Evolutionary conservation across 2,888 invertebrate species (phyloP).

Genomic region (Drosophila subquinaria): DNA sequence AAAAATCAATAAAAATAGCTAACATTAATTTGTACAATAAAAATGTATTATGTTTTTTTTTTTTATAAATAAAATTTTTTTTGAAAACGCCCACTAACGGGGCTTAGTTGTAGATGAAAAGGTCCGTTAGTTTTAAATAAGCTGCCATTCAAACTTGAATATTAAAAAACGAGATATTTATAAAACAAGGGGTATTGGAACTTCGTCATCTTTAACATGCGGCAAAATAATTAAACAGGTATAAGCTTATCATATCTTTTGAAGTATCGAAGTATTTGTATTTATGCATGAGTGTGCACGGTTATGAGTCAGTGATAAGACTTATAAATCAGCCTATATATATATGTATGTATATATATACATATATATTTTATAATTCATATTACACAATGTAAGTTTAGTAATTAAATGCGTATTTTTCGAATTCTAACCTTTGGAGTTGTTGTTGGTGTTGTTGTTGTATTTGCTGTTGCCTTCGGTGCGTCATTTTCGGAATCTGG

Average conservation of each 20-base stretch:
- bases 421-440: constrained; percentile 24
- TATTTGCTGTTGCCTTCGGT: constrained; percentile 2
- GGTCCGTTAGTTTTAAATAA: neutral
- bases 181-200: constrained; percentile 2
- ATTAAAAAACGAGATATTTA: neutral
- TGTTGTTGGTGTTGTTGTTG: constrained; percentile 4
- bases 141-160: neutral
- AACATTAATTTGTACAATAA: neutral
- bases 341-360: neutral
- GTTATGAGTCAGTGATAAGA: constrained; percentile 22
- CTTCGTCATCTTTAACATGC: neutral
- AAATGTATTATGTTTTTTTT: no score
- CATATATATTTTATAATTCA: neutral
- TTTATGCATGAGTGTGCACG: neutral
- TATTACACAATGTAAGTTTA: constrained; percentile 1
- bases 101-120: neutral
- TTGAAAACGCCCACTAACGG: no score
- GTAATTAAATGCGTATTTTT: constrained; percentile 12
- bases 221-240: neutral
- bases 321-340: neutral
- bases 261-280: constrained; percentile 11
- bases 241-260: constrained; percentile 29
- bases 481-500: constrained; percentile 11
- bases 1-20: neutral
- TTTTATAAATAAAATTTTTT: neutral